phyloP scores from a whole-genome alignment of 2,888 invertebrate genomes.

The Gymnocheta viridis region DNA sequence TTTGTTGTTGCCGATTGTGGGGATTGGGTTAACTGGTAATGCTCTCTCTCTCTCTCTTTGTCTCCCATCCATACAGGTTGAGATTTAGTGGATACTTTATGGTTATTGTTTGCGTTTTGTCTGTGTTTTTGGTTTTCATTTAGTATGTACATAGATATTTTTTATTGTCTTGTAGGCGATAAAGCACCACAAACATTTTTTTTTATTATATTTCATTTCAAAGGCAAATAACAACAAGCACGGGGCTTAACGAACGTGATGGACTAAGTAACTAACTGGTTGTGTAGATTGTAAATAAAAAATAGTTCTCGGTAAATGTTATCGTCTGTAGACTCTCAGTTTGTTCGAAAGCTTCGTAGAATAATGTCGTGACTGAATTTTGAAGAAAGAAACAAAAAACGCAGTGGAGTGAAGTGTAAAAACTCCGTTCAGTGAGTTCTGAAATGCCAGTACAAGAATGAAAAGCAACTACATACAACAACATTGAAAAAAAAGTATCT shows the following conservation, averaged over 20 bases:
- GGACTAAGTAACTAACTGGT: conserved; percentile 30
- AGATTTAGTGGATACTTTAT: conserved; percentile 49
- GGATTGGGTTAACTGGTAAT: neutral
- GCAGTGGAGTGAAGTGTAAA: conserved; percentile 32
- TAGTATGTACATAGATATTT: neutral
- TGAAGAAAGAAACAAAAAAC: conserved; percentile 12
- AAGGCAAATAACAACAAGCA: conserved; percentile 40
- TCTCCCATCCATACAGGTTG: conserved; percentile 39
- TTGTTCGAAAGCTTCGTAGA: conserved; percentile 69
- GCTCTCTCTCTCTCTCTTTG: neutral
- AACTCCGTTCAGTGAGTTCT: conserved; percentile 60
- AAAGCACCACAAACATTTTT: conserved; percentile 51
- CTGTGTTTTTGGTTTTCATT: conserved; percentile 26
- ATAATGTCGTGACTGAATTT: conserved; percentile 70
- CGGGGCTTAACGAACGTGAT: conserved; percentile 20
- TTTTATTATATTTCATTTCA: conserved; percentile 13
- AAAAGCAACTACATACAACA: conserved; percentile 20
- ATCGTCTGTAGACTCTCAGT: conserved; percentile 67
- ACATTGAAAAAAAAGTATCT: conserved; percentile 1
- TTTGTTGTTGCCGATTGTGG: conserved; percentile 15
- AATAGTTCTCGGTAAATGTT: conserved; percentile 66
- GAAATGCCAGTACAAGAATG: conserved; percentile 30
- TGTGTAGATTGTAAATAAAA: conserved; percentile 59
- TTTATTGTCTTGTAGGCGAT: conserved; percentile 62
- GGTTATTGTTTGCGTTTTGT: conserved; percentile 36